Base-by-base conservation (phyloP, 2,888 invertebrate species). In the Dryococelus australis region DNA sequence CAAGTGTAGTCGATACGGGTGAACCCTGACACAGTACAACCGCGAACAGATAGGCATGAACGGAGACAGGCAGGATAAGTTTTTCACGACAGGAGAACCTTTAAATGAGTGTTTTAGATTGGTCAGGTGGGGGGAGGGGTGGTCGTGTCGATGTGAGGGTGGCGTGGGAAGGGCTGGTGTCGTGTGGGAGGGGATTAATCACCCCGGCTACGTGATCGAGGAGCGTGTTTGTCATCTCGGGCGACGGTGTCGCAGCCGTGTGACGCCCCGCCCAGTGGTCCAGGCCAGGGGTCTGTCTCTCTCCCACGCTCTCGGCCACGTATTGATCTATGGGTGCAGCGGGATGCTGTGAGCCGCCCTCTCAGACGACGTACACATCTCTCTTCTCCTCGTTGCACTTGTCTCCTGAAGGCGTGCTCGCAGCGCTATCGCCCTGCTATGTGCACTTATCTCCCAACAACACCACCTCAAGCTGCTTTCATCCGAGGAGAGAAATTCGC, bases 161-260 rank as follows among this genome's bases (percentile, higher is more conserved):
- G 51, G 2, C 20, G 12, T 8, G 51, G 51, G 65, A 20, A n/a
- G 8, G 65, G 8, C 8, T 16, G 65, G 65, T 47, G 10, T 47
- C 6, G 47, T 47, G 47, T 47, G 47, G 47, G 47, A n/a, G n/a
- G 65, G 65, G 65, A 24, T 20, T 16, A 65, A 65, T 65, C 6
- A 65, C 65, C 65, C n/a, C 65, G 65, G 24, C n/a, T 65, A 65
- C 65, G 65, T 65, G 65, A 65, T 65, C 65, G 65, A 65, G 65
- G 65, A 65, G 65, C 65, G n/a, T 65, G 65, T 65, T 65, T 65
- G 65, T 65, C 65, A 65, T 65, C 65, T 65, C 65, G 65, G 65
- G 65, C 65, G 65, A 20, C 65, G n/a, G 65, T 65, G 65, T 65
- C 65, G 65, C 8, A 8, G 13, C 10, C 65, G n/a, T 16, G 24